A percentile compares a stretch with the other conserved stretches of the same genome.
phyloP scores from a whole-genome alignment of 2,888 invertebrate species.

The Rhabditophanes sp. region DNA sequence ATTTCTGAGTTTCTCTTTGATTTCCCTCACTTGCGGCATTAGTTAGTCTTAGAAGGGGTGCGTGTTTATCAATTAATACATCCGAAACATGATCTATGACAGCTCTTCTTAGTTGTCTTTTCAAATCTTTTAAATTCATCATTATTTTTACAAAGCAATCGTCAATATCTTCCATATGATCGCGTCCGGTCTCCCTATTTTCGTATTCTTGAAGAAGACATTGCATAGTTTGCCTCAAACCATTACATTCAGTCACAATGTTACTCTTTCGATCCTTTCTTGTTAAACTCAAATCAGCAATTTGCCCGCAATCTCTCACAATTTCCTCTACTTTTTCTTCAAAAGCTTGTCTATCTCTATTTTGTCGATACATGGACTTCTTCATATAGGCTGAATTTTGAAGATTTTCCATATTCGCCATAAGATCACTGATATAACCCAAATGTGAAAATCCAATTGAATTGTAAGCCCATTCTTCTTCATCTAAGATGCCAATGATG shows the following conservation, averaged over 20 bases:
- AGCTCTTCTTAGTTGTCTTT: constrained; percentile 83
- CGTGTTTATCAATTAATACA: constrained; percentile 67
- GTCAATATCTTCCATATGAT: constrained; percentile 4
- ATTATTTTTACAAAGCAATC: no score
- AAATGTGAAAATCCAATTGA: no score
- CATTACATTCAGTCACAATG: constrained; percentile 94
- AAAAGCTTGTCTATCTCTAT: no score
- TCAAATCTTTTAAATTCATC: constrained; percentile 54
- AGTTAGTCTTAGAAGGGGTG: constrained; percentile 64
- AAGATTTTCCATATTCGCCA: constrained; percentile 2
- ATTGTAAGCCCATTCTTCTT: no score
- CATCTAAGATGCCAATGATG: no score
- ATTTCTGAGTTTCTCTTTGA: constrained; percentile 61
- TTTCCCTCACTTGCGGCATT: constrained; percentile 61
- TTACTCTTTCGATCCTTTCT: constrained; percentile 83
- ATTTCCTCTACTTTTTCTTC: constrained; percentile 90
- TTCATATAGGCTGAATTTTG: no score
- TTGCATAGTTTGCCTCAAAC: constrained; percentile 86
- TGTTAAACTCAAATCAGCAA: constrained; percentile 75
- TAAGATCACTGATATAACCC: neutral
- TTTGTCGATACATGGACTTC: no score
- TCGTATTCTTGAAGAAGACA: constrained; percentile 91
- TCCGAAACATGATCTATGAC: constrained; percentile 73
- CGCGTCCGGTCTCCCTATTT: constrained; percentile 65
- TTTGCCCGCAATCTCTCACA: constrained; percentile 84